Base-by-base conservation (phyloP, 2,888 invertebrate species). In the Ennomos erosarius region DNA sequence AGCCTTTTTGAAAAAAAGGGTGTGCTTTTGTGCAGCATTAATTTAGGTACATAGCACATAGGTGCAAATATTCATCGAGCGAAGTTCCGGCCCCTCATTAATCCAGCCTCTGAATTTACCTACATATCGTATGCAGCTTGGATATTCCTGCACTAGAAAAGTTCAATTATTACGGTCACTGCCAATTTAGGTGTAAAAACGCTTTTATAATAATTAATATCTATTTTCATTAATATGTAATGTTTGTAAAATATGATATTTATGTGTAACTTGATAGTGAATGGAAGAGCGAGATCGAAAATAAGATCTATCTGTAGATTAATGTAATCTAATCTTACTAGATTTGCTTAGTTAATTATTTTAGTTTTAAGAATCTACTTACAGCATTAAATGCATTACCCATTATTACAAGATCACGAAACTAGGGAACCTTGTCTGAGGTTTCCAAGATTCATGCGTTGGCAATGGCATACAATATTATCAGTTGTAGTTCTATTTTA, bases 321-420 rank as follows among this genome's bases (percentile, higher is more conserved):
- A 50, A 39, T 40, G 35, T 49, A 45, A 48, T 35, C n/a, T 51
- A 35, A 55, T 43, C 42, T 12, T 47, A 59, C 8, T 6, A 48
- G 34, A 26, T 49, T 36, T 36, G n/a, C 44, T 39, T 53, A 49
- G 44, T 53, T 52, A 49, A 39, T 59, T 40, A 35, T 36, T 16
- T 16, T 59, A 59, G 54, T 56, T 44, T 38, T 59, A 55, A 44
- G 54, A 55, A 54, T 46, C 6, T 52, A 63, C 55, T 57, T 50
- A 49, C 63, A 59, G 62, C 64, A 65, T 66, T 48, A 56, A 66
- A 64, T 68, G 64, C 64, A 46, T 52, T 55, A 16, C 16, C 16
- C 3, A 16, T 34, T 35, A 13, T 11, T 26, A 26, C 3, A 26
- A 26, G 6, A 26, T 26, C 26, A 26, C 6, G 3, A 26, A 26